Base-by-base conservation (phyloP, 2,113 vertebrate species). In the Hydropotes inermis region DNA sequence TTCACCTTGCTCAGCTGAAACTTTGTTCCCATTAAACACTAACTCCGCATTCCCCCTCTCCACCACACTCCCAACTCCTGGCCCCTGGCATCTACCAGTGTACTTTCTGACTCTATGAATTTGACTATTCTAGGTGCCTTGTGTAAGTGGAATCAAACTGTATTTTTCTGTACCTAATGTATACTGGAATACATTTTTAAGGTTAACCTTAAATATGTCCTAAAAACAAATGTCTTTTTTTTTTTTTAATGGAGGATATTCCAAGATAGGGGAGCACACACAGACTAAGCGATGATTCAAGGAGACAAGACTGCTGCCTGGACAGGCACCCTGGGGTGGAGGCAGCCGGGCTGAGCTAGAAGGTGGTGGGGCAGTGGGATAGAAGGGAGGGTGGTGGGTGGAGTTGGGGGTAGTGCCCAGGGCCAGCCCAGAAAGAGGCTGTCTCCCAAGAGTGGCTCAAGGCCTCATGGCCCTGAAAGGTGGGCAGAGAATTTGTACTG, bases 301-400 rank as follows among this genome's bases (percentile, higher is more conserved):
- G n/a, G 43, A 74, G 60, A 83, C 10, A 23, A 78, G 86, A 81
- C 70, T 8, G 8, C 27, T 9, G 45, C 13, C 4, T 5, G 11
- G 47, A 61, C 81, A 64, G 52, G 15, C 11, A 1, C 25, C 19
- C 4, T 1, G 10, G 12, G 54, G 1, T 19, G 17, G 8, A 30
- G 39, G 50, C 5, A 50, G 47, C 10, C 10, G 2, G 54, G 47
- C 13, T 74, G 25, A n/a, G 21, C 27, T 39, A 5, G 50, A 54
- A 55, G 13, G 50, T 15, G 7, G 67, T 30, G n/a, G 67, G 67
- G 4, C 9, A 11, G 25, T 6, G 55, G 3, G 8, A 8, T 3
- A 3, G 55, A 10, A 1, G 23, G 10, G 5, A 70, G n/a, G n/a
- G 67, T 70, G 0, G n/a, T 11, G 10, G 19, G 19, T 39, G 67